Evolutionary conservation across 2,888 invertebrate genomes (phyloP).

Genomic region (Amphipoea oculea): DNA sequence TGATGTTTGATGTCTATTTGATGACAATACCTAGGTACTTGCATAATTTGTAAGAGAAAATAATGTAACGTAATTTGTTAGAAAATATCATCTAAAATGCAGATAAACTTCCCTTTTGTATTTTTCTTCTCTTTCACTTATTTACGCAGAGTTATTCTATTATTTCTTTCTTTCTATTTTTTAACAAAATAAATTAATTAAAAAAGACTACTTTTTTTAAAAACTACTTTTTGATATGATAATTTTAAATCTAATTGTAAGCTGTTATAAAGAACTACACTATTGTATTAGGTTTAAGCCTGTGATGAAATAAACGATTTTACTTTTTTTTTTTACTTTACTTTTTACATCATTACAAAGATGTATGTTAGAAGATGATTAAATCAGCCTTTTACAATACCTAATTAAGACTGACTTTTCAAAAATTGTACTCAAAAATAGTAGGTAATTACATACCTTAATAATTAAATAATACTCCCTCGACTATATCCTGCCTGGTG

Average conservation of each 20-base stretch:
- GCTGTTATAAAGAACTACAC: no score
- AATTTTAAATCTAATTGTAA: no score
- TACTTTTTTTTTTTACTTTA: no score
- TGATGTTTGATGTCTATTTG: background rate
- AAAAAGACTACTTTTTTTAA: no score
- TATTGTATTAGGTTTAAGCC: no score
- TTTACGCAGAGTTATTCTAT: no score
- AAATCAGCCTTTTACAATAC: constrained; percentile 7
- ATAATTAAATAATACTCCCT: background rate
- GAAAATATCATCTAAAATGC: background rate
- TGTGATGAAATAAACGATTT: no score
- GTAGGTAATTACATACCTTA: no score
- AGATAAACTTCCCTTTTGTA: background rate
- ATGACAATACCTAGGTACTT: background rate
- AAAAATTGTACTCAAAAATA: background rate
- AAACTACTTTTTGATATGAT: no score
- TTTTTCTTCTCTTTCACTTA: background rate
- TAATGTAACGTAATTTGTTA: background rate
- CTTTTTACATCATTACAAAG: no score
- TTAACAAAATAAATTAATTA: no score
- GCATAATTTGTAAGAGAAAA: background rate
- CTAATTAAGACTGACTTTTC: background rate
- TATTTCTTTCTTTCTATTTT: no score
- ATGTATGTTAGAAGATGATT: background rate
- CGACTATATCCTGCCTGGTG: background rate